A percentile compares a stretch with the other conserved stretches of the same genome.
phyloP scores from a whole-genome alignment of 2,113 vertebrate genomes.

The Laticauda colubrina region DNA sequence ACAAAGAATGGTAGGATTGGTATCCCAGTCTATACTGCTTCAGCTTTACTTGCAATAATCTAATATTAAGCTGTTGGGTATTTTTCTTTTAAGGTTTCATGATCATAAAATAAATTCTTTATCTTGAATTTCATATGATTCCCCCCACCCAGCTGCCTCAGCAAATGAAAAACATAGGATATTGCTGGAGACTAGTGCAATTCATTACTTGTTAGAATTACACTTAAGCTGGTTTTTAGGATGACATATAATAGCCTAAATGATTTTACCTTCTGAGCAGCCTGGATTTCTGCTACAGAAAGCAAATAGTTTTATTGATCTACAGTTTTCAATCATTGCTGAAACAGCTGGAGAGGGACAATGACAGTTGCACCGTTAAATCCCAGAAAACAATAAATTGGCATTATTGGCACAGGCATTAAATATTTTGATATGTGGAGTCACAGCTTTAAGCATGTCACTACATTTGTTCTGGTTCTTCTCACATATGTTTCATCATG shows the following conservation, averaged over 20 bases:
- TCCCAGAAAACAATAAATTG: constrained; percentile 49
- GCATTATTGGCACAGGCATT: constrained; percentile 51
- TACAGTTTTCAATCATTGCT: constrained; percentile 25
- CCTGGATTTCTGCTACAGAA: constrained; percentile 37
- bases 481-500: constrained; percentile 30
- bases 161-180: not conserved
- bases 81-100: not conserved
- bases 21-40: not conserved
- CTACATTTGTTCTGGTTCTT: constrained; percentile 50
- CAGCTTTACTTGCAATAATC: not conserved
- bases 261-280: not conserved
- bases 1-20: not conserved
- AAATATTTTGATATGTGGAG: constrained; percentile 54
- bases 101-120: not conserved
- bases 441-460: constrained; percentile 45
- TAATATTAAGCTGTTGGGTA: not conserved
- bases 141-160: not conserved
- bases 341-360: constrained; percentile 41
- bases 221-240: not conserved
- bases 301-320: constrained; percentile 37
- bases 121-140: not conserved
- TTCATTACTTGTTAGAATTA: not conserved
- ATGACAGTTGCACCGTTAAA: constrained; percentile 28
- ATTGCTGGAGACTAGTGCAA: not conserved
- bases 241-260: not conserved